A percentile compares a stretch with the other conserved stretches of the same genome.
phyloP scores from a whole-genome alignment of 2,797 vertebrate species.

The Chaenodraco wilsoni region DNA sequence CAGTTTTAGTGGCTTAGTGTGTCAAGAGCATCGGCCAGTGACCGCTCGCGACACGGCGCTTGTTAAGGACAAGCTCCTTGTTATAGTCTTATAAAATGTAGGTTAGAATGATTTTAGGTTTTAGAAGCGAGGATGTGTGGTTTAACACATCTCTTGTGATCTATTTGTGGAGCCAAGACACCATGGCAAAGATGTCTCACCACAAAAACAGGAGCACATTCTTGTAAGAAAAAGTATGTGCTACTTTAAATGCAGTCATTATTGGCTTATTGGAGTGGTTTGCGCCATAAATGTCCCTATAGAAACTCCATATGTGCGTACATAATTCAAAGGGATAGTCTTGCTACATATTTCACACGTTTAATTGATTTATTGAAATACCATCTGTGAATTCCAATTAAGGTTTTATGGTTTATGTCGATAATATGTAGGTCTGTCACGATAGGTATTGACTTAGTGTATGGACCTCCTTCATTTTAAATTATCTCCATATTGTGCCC shows the following conservation, averaged over 20 bases:
- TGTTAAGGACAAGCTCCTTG: slow-evolving; percentile 32
- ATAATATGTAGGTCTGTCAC: no score
- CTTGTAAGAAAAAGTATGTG: background rate
- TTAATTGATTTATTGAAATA: background rate
- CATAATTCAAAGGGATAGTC: background rate
- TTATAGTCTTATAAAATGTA: slow-evolving; percentile 10
- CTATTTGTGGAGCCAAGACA: background rate
- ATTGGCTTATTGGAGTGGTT: background rate
- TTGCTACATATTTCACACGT: background rate
- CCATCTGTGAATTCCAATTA: background rate
- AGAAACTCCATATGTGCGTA: background rate
- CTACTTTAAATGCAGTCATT: slow-evolving; percentile 8
- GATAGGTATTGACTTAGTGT: no score
- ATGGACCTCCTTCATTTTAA: no score
- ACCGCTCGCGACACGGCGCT: slow-evolving; percentile 19
- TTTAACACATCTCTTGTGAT: background rate
- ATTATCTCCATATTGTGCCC: no score
- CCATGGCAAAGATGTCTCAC: background rate
- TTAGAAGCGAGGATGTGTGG: background rate
- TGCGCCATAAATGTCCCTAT: background rate
- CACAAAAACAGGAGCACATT: background rate
- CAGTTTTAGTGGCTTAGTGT: slow-evolving; percentile 39
- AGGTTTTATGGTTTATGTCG: background rate
- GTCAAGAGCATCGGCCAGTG: slow-evolving; percentile 31
- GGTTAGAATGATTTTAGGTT: background rate